Conservation (phyloP, 1,140 invertebrate species). For the Drosophila sucinea region DNA sequence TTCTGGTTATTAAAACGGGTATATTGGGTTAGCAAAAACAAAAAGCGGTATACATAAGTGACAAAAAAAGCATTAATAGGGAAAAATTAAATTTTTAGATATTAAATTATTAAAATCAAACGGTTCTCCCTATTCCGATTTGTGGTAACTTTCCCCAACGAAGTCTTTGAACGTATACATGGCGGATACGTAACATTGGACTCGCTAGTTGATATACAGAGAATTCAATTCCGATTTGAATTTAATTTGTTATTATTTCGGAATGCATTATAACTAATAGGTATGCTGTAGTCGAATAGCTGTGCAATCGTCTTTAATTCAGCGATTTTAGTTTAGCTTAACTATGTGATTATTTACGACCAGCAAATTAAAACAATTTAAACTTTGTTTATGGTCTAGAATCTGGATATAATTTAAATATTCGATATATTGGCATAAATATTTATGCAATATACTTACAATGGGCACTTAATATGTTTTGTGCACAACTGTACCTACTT, state of each 20-base stretch:
- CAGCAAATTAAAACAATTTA: not conserved
- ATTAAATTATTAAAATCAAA: too few species aligned
- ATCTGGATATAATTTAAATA: not conserved
- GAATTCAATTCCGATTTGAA: too few species aligned
- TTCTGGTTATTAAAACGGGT: not conserved
- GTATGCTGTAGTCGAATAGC: not conserved
- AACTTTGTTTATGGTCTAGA: not conserved
- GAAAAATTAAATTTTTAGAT: too few species aligned
- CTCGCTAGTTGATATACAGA: too few species aligned
- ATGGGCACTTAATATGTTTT: conserved; percentile 5
- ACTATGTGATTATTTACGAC: not conserved
- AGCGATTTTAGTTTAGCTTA: not conserved
- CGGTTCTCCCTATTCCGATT: too few species aligned
- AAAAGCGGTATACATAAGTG: too few species aligned
- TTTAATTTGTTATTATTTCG: too few species aligned
- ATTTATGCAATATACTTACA: conserved; percentile 38
- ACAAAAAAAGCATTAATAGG: too few species aligned
- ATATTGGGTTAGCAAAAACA: not conserved
- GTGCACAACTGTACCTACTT: conserved; percentile 35
- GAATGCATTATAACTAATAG: not conserved
- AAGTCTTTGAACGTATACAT: too few species aligned
- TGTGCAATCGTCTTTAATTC: not conserved
- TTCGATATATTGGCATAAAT: not conserved
- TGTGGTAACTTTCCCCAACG: too few species aligned
- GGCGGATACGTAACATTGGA: too few species aligned